phyloP scores from a whole-genome alignment of 2,113 vertebrate genomes.

The Peromyscus californicus region DNA sequence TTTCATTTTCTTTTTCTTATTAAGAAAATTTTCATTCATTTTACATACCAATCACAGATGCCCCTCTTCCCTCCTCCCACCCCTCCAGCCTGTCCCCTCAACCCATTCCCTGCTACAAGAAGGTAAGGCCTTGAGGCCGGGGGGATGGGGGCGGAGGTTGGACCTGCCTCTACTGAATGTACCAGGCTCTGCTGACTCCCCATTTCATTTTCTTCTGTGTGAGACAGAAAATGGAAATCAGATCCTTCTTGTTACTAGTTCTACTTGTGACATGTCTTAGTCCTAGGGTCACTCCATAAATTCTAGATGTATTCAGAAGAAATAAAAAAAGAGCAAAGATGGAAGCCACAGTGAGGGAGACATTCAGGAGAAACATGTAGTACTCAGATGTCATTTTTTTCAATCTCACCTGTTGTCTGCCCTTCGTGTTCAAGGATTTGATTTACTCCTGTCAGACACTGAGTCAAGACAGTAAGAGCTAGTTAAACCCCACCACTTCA shows the following conservation, averaged over 20 bases:
- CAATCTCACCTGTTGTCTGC: constrained; percentile 73
- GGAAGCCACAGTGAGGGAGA: not conserved
- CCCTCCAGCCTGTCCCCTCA: too few relatives aligned
- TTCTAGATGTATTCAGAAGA: not conserved
- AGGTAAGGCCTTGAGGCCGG: too few relatives aligned
- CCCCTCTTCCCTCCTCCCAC: too few relatives aligned
- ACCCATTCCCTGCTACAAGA: too few relatives aligned
- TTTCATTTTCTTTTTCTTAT: not conserved
- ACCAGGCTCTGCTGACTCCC: too few relatives aligned
- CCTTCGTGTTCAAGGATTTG: constrained; percentile 77
- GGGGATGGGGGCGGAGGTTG: too few relatives aligned
- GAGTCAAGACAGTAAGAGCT: constrained; percentile 79
- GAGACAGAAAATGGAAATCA: not conserved
- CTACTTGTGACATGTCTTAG: not conserved
- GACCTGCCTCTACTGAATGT: too few relatives aligned
- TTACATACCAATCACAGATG: too few relatives aligned
- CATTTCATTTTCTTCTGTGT: not conserved
- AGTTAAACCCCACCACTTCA: constrained; percentile 82
- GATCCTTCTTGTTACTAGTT: not conserved
- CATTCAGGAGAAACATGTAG: not conserved
- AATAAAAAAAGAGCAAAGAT: not conserved
- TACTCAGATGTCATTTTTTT: not conserved
- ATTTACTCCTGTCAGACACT: constrained; percentile 81
- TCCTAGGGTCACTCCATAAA: not conserved
- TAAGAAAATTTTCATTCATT: too few relatives aligned